Evolutionary conservation across 2,113 vertebrate genomes (phyloP), one percentile per base, ranked within the genome.

Genomic region (Nettapus auritus): DNA sequence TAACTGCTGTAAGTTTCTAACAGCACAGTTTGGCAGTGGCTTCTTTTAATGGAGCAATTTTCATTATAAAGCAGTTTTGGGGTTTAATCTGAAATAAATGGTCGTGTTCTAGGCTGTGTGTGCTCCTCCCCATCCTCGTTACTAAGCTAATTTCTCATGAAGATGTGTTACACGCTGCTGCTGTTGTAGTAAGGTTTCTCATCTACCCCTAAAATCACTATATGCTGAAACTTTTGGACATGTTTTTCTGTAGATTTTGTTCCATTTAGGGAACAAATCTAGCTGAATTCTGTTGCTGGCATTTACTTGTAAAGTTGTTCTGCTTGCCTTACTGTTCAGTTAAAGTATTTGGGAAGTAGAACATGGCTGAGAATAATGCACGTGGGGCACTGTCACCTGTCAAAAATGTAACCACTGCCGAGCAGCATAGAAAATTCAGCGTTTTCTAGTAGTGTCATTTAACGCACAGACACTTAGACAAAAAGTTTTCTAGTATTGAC

Each of bases 341-440:
- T 82, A 29, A 76, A 93, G 59, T 44, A 33, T 85, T 89, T 67
- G 88, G 44, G 80, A 59, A 96, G 70, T 71, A 73, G 73, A 59
- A 46, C 3, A 2, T 79, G 44, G 38, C 48, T 64, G 63, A 82
- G 48, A 10, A 15, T 0, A 1, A 33, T 36, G 71, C 8, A 3
- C 33, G 12, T 8, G 13, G 23, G 38, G 31, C 31, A 50, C 77
- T 63, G 68, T 78, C 17, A 6, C 13, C 67, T 84, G 40, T 83
- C 7, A 4, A 10, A 63, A 78, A 25, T 38, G 13, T 62, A 46
- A 80, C 20, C 14, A 5, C 42, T 67, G n/a, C 19, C 84, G 53
- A 79, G 42, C 6, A 85, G 81, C 69, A 23, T 16, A 0, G 2
- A 75, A 78, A 78, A 60, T 9, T 9, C 25, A 31, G 29, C 48